Evolutionary conservation across 2,888 invertebrate species (phyloP).

Genomic region (Xestia rhomboidea): DNA sequence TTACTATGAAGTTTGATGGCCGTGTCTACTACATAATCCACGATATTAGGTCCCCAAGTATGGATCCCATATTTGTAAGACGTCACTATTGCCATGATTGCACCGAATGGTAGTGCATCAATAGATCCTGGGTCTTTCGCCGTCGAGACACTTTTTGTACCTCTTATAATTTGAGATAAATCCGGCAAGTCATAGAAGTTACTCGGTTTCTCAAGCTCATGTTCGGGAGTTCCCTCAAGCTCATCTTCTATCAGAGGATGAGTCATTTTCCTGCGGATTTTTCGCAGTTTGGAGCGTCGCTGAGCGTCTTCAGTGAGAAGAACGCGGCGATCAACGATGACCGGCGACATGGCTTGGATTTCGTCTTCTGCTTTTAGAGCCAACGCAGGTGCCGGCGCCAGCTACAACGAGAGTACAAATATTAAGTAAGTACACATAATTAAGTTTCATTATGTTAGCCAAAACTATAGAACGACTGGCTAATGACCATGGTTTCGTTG

Average conservation of each 20-base stretch:
- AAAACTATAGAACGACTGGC: background rate
- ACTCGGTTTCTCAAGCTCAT: slow-evolving; percentile 89
- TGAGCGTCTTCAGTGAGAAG: slow-evolving; percentile 84
- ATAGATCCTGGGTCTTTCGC: slow-evolving; percentile 58
- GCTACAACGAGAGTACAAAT: slow-evolving; percentile 40
- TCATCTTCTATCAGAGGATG: slow-evolving; percentile 79
- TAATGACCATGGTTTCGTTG: background rate
- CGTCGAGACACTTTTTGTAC: slow-evolving; percentile 82
- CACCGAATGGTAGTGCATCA: slow-evolving; percentile 89
- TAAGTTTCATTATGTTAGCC: background rate
- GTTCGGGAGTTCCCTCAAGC: slow-evolving; percentile 76
- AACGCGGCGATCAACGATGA: slow-evolving; percentile 79
- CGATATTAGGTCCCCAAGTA: slow-evolving; percentile 91
- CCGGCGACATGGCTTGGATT: slow-evolving; percentile 76
- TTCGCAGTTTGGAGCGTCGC: slow-evolving; percentile 81
- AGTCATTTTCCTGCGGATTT: slow-evolving; percentile 82
- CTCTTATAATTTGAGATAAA: slow-evolving; percentile 90
- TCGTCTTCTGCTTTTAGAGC: slow-evolving; percentile 77
- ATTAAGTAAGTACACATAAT: background rate
- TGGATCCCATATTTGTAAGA: slow-evolving; percentile 91
- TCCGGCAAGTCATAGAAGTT: slow-evolving; percentile 92
- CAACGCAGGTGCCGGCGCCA: slow-evolving; percentile 73
- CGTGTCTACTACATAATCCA: slow-evolving; percentile 91
- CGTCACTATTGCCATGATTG: slow-evolving; percentile 91
- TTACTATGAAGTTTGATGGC: slow-evolving; percentile 83